Percentiles rank a stretch among this genome's conserved stretches.
phyloP scores from a whole-genome alignment of 2,888 invertebrate genomes.

The Lamellibrachia satsuma region DNA sequence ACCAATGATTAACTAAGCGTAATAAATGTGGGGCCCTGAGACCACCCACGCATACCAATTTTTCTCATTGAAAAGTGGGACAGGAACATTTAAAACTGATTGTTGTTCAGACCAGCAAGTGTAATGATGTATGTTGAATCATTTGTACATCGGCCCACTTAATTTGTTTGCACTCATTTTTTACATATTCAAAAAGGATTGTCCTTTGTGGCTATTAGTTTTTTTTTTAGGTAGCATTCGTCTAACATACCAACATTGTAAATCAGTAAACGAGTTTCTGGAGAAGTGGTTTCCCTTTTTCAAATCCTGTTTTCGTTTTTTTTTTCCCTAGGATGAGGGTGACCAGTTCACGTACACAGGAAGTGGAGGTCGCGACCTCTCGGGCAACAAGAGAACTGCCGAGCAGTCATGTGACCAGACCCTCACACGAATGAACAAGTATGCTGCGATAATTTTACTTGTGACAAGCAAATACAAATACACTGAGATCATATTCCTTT shows the following conservation, averaged over 20 bases:
- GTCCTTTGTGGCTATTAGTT: too few relatives aligned
- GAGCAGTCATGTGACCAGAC: slow-evolving; percentile 82
- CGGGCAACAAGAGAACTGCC: slow-evolving; percentile 83
- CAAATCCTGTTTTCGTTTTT: not conserved
- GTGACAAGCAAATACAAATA: not conserved
- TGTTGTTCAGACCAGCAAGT: not conserved
- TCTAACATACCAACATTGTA: too few relatives aligned
- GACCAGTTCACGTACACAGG: slow-evolving; percentile 85
- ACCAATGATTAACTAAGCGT: too few relatives aligned
- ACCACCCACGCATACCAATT: too few relatives aligned
- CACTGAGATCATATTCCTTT: too few relatives aligned
- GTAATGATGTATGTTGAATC: too few relatives aligned
- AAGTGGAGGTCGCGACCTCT: slow-evolving; percentile 83
- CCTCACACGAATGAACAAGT: slow-evolving; percentile 81
- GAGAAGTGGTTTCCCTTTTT: not conserved
- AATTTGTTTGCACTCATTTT: too few relatives aligned
- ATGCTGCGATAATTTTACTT: slow-evolving; percentile 34
- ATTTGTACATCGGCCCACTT: too few relatives aligned
- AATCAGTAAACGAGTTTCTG: not conserved
- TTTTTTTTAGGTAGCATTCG: too few relatives aligned
- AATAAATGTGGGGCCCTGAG: too few relatives aligned
- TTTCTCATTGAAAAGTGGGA: too few relatives aligned
- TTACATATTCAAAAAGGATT: not conserved
- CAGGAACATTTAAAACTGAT: too few relatives aligned
- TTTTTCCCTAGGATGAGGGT: slow-evolving; percentile 74